Evolutionary conservation across 2,888 invertebrate species (phyloP).

Genomic region (Crossocerus cetratus): DNA sequence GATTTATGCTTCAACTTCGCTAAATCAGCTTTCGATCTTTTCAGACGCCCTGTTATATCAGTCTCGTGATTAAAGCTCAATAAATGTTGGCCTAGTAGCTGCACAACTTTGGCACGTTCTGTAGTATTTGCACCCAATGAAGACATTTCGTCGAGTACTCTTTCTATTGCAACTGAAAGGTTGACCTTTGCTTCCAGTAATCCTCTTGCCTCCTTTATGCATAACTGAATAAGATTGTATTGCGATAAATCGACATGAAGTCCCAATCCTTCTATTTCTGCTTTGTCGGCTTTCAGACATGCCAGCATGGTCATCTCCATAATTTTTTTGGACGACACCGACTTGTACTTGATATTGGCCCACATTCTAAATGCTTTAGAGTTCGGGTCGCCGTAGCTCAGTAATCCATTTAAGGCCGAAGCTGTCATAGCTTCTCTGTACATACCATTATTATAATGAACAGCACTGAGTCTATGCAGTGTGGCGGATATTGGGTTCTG

Average conservation of each 20-base stretch:
- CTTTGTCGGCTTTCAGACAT: slow-evolving; percentile 59
- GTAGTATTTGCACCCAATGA: slow-evolving; percentile 42
- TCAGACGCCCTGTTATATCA: slow-evolving; percentile 48
- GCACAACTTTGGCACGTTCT: slow-evolving; percentile 61
- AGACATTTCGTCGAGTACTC: slow-evolving; percentile 61
- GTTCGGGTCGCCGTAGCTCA: slow-evolving; percentile 56
- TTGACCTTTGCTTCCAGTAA: slow-evolving; percentile 57
- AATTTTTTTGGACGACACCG: slow-evolving; percentile 36
- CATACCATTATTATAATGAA: slow-evolving; percentile 52
- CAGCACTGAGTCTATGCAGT: slow-evolving; percentile 57
- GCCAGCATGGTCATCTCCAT: slow-evolving; percentile 42
- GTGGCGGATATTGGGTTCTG: slow-evolving; percentile 45
- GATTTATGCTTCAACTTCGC: slow-evolving; percentile 34
- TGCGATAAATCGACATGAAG: slow-evolving; percentile 55
- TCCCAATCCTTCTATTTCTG: slow-evolving; percentile 55
- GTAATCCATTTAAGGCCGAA: slow-evolving; percentile 63
- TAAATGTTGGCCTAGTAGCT: slow-evolving; percentile 63
- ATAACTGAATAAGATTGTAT: slow-evolving; percentile 61
- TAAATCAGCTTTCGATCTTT: slow-evolving; percentile 51
- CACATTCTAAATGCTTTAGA: slow-evolving; percentile 68
- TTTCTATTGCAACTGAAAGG: slow-evolving; percentile 57
- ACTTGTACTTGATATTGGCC: slow-evolving; percentile 66
- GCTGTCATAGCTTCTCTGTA: slow-evolving; percentile 65
- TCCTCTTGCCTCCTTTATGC: slow-evolving; percentile 62
- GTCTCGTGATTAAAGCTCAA: slow-evolving; percentile 48